Evolutionary conservation across 2,797 vertebrate species (phyloP), one percentile per base, ranked within the genome.

Genomic region (Myoxocephalus aenaeus): DNA sequence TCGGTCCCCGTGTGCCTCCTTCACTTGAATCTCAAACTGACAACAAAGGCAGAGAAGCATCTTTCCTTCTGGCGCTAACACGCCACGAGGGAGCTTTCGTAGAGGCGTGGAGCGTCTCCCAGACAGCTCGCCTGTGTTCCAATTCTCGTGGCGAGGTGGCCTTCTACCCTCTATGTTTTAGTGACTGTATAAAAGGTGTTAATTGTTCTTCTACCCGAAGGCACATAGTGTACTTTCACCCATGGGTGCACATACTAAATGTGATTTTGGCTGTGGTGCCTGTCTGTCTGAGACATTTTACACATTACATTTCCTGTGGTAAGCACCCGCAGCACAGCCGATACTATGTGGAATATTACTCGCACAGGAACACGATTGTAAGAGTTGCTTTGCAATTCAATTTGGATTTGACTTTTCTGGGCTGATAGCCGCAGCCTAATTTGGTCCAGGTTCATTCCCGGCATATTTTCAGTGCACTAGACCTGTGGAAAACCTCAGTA

Each of bases 201-300:
- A 92, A 93, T 92, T 91, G 86, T 84, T 88, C 83, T 50, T 62
- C 73, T 62, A 75, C 70, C 70, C 59, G 27, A 82, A 86, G 74
- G 81, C 82, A 75, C 82, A 75, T 85, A 75, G 79, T 86, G 77
- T 87, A 32, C 80, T 82, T 86, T 87, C 85, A 88, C 87, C 74
- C 83, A 72, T 82, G 85, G 77, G 70, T 87, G 81, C 83, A 78
- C 79, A 81, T 66, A 83, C 72, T 90, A 84, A 89, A 87, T 86
- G 81, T 75, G 57, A 87, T 89, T 88, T 81, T 88, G 80, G 62
- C 81, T 81, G 70, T 44, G 77, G 53, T 72, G 46, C 56, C 56
- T 75, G 67, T 75, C 73, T 84, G 59, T 70, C 80, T 73, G 27
- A 73, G 32, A 71, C 46, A 68, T 81, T 89, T 89, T 70, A 73